phyloP scores from a whole-genome alignment of 2,113 vertebrate species.

The Mustela nigripes region DNA sequence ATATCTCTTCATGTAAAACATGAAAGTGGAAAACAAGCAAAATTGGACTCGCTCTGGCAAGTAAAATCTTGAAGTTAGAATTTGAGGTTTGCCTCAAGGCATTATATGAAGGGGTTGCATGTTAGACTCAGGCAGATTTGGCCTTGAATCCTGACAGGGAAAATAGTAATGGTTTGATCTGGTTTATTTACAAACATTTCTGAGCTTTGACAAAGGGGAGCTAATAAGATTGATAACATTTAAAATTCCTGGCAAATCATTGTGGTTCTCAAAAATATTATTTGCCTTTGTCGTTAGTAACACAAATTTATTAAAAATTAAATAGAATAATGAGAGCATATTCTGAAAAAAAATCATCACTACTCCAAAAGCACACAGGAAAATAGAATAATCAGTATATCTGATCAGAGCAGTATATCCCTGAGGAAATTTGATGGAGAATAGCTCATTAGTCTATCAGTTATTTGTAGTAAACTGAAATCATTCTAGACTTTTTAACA shows the following conservation, averaged over 20 bases:
- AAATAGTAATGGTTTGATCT: not conserved
- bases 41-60: not conserved
- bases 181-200: not conserved
- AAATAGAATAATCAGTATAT: not conserved
- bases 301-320: not conserved
- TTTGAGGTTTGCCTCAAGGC: not conserved
- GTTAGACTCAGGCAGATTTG: not conserved
- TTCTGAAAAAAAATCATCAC: slow-evolving; percentile 26
- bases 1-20: not conserved
- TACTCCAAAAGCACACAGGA: not conserved
- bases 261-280: not conserved
- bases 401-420: not conserved
- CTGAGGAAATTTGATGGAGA: not conserved
- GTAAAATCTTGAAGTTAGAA: not conserved
- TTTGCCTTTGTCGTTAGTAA: not conserved
- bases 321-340: not conserved
- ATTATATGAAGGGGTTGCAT: not conserved
- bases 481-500: not conserved
- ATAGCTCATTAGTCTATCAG: not conserved
- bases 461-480: slow-evolving; percentile 43
- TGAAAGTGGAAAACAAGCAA: slow-evolving; percentile 23
- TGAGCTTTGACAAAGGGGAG: not conserved
- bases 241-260: not conserved
- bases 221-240: not conserved
- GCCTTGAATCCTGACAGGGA: not conserved